These are phyloP conservation scores for Neoaliturus tenellus DNA, from an alignment of 2,888 invertebrate genomes.

Conservation along the genomic window DNA sequence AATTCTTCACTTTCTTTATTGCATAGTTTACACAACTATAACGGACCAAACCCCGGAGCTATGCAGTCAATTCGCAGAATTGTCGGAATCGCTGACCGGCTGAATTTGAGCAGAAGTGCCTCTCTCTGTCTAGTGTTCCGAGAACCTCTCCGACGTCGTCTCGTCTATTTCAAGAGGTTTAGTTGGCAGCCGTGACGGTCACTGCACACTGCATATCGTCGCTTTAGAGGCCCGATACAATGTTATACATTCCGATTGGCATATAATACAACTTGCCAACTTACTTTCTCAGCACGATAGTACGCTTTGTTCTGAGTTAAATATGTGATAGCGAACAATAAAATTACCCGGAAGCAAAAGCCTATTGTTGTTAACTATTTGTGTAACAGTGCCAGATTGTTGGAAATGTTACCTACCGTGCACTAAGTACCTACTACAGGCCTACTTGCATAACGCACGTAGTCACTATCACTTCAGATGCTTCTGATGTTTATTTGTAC, in stretches of 20 bases:
- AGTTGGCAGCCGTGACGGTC: conserved; percentile 41
- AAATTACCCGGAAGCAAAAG: neutral
- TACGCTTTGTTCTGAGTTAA: neutral
- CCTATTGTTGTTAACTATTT: neutral
- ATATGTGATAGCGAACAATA: neutral
- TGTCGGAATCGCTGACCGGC: neutral
- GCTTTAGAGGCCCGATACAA: neutral
- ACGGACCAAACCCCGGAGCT: too few relatives aligned
- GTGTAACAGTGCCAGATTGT: too few relatives aligned
- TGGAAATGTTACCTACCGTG: too few relatives aligned
- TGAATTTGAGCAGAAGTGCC: neutral
- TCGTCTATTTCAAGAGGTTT: conserved; percentile 25
- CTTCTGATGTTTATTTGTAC: too few relatives aligned
- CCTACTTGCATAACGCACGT: too few relatives aligned
- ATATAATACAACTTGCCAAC: neutral
- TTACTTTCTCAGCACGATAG: neutral
- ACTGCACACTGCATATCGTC: conserved; percentile 20
- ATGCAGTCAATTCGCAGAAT: too few relatives aligned
- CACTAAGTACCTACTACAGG: too few relatives aligned
- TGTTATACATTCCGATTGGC: neutral
- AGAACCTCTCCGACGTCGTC: conserved; percentile 20
- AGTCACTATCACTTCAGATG: too few relatives aligned
- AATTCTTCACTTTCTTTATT: too few relatives aligned
- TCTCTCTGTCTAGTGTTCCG: conserved; percentile 32
- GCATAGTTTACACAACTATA: too few relatives aligned